Base-by-base conservation (phyloP, 1,140 invertebrate genomes). In the Coelopa frigida region DNA sequence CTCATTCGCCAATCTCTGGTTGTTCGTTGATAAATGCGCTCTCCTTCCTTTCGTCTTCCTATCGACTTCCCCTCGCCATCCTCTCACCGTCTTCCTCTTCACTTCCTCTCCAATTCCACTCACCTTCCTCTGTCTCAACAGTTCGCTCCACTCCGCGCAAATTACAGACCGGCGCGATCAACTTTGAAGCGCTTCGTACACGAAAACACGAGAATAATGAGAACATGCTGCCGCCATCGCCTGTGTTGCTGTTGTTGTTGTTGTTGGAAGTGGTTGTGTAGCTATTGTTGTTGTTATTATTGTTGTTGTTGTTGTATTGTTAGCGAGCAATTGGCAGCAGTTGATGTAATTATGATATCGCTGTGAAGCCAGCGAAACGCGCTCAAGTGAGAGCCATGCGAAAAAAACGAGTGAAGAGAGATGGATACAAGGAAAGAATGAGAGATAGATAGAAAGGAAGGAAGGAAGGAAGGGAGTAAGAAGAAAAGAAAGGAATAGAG, bases 141-240 rank as follows among this genome's bases (percentile, higher is more conserved):
- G n/a, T n/a, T n/a, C n/a, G n/a, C n/a, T n/a, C n/a, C n/a, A n/a
- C n/a, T n/a, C 65, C 57, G 62, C 58, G 59, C 62, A 66, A 66
- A 66, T 66, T 66, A 66, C 59, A 66, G 62, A 58, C 65, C 62
- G 62, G 62, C 61, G 56, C 54, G 55, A 65, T 66, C 65, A 65
- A 66, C 62, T 66, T 66, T 65, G 62, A 66, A 51, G 62, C 56
- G 50, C 56, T 59, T 65, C 61, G 62, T 66, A 66, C 62, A 65
- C 62, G 61, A 65, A 66, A 65, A 66, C 62, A 66, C 61, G 62
- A 62, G 55, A 60, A 60, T 65, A 66, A 65, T 65, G 61, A 65
- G 61, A 51, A 48, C 56, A 58, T 58, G 37, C 47, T 50, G 38
- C 22, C 26, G 29, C 23, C 31, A 20, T 32, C 49, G 55, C 49